These are phyloP conservation scores for Etia nguti DNA, from an alignment of 2,113 vertebrate genomes.

Conservation along the genomic window DNA sequence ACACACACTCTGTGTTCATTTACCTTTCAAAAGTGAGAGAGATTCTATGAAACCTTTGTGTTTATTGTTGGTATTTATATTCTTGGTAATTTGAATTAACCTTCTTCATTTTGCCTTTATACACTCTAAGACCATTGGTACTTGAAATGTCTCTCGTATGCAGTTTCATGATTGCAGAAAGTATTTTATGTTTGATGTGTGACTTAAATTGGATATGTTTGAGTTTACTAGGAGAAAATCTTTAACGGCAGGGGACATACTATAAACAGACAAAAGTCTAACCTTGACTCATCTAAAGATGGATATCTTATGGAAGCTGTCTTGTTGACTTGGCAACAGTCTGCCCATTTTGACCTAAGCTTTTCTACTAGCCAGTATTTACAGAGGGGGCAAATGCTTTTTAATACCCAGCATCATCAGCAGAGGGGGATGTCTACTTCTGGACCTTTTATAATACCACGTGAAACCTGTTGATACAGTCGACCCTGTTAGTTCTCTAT, in stretches of 20 bases:
- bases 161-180: background rate
- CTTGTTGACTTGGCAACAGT: background rate
- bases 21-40: background rate
- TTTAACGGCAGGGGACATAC: background rate
- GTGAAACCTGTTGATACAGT: background rate
- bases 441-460: background rate
- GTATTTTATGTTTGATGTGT: background rate
- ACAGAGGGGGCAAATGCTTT: background rate
- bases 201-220: background rate
- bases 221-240: background rate
- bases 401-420: constrained; percentile 32
- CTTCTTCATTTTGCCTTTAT: background rate
- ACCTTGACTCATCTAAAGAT: background rate
- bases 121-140: background rate
- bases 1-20: background rate
- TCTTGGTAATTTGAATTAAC: background rate
- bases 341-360: background rate
- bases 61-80: background rate
- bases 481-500: background rate
- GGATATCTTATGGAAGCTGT: background rate
- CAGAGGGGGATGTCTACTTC: constrained; percentile 44
- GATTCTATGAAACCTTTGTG: background rate
- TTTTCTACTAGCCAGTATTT: background rate
- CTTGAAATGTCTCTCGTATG: background rate
- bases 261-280: background rate